Evolutionary conservation across 2,888 invertebrate genomes (phyloP), one percentile per base, ranked within the genome.

Genomic region (Drosophila mayaguana): DNA sequence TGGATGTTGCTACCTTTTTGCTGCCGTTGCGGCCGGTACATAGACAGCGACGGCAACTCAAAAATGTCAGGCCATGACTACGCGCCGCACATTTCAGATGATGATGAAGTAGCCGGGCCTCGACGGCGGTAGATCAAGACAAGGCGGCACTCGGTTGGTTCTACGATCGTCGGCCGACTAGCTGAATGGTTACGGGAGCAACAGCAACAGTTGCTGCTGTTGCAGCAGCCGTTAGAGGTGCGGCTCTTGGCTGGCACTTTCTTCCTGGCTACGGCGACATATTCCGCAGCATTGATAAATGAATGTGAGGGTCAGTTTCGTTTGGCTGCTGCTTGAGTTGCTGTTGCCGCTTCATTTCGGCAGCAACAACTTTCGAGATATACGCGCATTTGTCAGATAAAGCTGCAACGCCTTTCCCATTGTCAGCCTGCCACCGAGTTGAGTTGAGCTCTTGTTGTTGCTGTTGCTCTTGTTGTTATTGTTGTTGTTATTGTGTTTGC

Each of bases 281-380:
- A 86, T 88, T 88, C 75, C 55, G 55, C 61, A 63, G 78, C 83
- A 79, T 88, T 86, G 86, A 89, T 89, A 86, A 86, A 86, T 86
- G 89, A 86, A 86, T 86, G 89, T 83, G 89, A 89, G 89, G 84
- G 89, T 84, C 84, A 84, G 89, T 88, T 84, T 72, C 71, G 74
- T 80, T 84, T 71, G 34, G 62, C n/a, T 38, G 61, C 43, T 64
- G 28, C 43, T 14, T 43, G 12, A 22, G 20, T 42, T 53, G 55
- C 50, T 51, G 64, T 53, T 63, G 69, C 73, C 57, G 72, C 68
- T 63, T 28, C 72, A 70, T 64, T 64, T 59, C 70, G 59, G 80
- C 82, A 74, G 71, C 82, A 81, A 63, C 79, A 83, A 87, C 84
- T 84, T 84, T 84, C 89, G 63, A 84, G 84, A 84, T 84, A 83